Percentiles rank a stretch among this genome's conserved stretches.
Evolutionary conservation across 1,140 invertebrate species (phyloP).

Genomic region (Bombus haemorrhoidalis): DNA sequence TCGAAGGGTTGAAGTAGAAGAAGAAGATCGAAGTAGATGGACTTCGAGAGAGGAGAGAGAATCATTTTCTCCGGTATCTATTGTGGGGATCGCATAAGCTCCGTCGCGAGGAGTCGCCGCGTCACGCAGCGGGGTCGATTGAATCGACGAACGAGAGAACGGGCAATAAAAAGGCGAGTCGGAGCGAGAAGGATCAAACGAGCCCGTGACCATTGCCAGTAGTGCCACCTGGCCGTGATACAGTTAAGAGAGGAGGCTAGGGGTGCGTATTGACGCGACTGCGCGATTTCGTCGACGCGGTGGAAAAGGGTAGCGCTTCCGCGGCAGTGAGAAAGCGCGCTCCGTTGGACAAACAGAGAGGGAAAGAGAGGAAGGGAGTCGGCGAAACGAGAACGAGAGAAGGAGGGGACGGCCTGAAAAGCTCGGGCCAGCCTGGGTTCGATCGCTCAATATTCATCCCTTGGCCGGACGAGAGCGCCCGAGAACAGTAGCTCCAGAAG

Average conservation of each 20-base stretch:
- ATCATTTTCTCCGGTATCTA: slow-evolving; percentile 25
- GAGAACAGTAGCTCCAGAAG: slow-evolving; percentile 72
- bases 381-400: slow-evolving; percentile 39
- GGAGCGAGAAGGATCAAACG: slow-evolving; percentile 10
- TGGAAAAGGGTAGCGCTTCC: slow-evolving; percentile 45
- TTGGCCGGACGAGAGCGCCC: slow-evolving; percentile 67
- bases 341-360: slow-evolving; percentile 11
- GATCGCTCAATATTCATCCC: slow-evolving; percentile 82
- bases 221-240: slow-evolving; percentile 50
- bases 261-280: slow-evolving; percentile 57
- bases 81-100: slow-evolving; percentile 33
- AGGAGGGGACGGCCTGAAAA: slow-evolving; percentile 56
- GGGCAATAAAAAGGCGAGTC: slow-evolving; percentile 15
- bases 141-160: slow-evolving; percentile 48
- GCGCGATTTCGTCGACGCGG: slow-evolving; percentile 60
- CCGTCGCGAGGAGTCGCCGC: slow-evolving; percentile 41
- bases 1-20: not conserved
- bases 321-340: slow-evolving; percentile 1
- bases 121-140: slow-evolving; percentile 57
- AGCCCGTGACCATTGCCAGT: slow-evolving; percentile 1
- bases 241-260: not conserved
- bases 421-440: slow-evolving; percentile 69
- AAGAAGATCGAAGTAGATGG: not conserved
- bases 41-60: not conserved
- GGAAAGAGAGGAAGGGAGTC: slow-evolving; percentile 27